Evolutionary conservation across 2,113 vertebrate genomes (phyloP).

Genomic region (Scomber colias): DNA sequence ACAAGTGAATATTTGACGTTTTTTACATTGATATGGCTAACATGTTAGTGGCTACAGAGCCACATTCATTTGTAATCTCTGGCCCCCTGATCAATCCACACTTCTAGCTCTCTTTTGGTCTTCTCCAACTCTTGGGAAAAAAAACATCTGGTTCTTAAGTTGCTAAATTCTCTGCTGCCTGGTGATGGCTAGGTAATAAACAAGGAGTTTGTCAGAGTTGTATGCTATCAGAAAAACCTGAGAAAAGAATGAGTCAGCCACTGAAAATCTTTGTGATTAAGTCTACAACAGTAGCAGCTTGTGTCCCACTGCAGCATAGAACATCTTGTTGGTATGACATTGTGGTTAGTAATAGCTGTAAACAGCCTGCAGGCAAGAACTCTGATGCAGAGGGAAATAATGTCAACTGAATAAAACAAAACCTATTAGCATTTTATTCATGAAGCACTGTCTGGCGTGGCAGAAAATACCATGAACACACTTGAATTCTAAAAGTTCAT

Average conservation of each 20-base stretch:
- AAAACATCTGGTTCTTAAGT: too few relatives aligned
- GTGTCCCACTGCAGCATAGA: background rate
- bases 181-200: too few relatives aligned
- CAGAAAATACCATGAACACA: background rate
- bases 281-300: background rate
- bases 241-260: background rate
- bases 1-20: too few relatives aligned
- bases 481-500: background rate
- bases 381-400: conserved; percentile 1
- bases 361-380: background rate
- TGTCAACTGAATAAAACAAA: conserved; percentile 11
- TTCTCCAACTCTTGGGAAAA: too few relatives aligned
- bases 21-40: too few relatives aligned
- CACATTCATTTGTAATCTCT: too few relatives aligned
- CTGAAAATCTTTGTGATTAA: background rate
- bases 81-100: too few relatives aligned
- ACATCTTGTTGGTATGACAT: background rate
- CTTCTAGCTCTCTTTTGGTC: too few relatives aligned
- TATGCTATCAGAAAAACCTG: background rate
- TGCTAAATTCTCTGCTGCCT: too few relatives aligned
- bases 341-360: background rate
- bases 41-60: too few relatives aligned
- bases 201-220: too few relatives aligned
- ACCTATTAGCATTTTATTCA: conserved; percentile 1
- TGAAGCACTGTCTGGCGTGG: background rate